Evolutionary conservation across 2,888 invertebrate genomes (phyloP).

Genomic region (Drosophila emarginata): DNA sequence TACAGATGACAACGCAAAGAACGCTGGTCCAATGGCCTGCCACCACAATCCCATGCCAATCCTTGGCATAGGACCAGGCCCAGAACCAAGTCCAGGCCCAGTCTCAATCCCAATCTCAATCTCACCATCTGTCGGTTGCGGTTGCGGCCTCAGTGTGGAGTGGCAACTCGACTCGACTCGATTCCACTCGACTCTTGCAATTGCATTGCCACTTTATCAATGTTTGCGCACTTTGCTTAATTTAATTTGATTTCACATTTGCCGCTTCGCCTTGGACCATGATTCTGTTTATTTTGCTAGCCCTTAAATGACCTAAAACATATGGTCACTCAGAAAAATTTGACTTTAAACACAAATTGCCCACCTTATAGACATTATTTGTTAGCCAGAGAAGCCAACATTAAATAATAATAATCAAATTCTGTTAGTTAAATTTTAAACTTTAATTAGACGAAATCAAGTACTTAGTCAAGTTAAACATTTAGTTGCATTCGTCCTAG

Average conservation of each 20-base stretch:
- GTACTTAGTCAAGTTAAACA: no score
- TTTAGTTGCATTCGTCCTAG: no score
- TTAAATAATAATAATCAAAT: no score
- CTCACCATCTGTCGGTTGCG: slow-evolving; percentile 53
- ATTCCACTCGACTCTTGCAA: slow-evolving; percentile 10
- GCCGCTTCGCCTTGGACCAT: slow-evolving; percentile 32
- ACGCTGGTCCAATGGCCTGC: slow-evolving; percentile 14
- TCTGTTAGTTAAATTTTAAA: no score
- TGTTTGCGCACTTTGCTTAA: slow-evolving; percentile 73
- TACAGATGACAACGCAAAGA: slow-evolving; percentile 66
- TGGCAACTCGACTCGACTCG: neutral
- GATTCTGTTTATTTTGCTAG: slow-evolving; percentile 36
- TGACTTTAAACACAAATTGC: neutral
- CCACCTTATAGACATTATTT: no score
- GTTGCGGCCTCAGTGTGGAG: slow-evolving; percentile 24
- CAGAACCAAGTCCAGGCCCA: neutral
- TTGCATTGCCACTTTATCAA: slow-evolving; percentile 42
- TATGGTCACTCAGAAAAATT: neutral
- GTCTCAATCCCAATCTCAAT: slow-evolving; percentile 20
- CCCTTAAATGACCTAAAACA: slow-evolving; percentile 12
- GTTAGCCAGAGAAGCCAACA: no score
- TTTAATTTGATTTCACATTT: slow-evolving; percentile 71
- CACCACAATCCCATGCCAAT: slow-evolving; percentile 6
- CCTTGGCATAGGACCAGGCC: neutral
- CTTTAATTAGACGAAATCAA: no score